Evolutionary conservation across 2,888 invertebrate species (phyloP).

Genomic region (Lottia scabra): DNA sequence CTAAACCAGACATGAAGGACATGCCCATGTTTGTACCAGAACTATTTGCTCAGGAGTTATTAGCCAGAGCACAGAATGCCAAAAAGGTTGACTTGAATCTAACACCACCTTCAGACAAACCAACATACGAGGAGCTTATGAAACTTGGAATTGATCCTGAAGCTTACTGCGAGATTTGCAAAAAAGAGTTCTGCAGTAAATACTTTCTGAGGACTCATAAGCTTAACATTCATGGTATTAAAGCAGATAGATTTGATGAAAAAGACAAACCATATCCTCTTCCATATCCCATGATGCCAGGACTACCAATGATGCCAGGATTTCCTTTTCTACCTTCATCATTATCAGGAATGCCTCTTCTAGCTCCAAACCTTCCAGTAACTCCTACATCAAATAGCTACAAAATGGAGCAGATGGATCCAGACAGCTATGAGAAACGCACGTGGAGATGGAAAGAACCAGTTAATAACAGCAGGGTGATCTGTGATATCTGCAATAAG

Average conservation of each 20-base stretch:
- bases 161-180: conserved; percentile 78
- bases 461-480: conserved; percentile 61
- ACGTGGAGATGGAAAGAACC: conserved; percentile 66
- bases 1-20: conserved; percentile 31
- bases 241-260: conserved; percentile 63
- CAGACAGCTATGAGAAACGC: conserved; percentile 44
- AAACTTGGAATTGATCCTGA: conserved; percentile 69
- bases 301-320: conserved; percentile 14
- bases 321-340: conserved; percentile 8
- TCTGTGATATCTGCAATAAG: conserved; percentile 68
- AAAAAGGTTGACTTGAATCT: conserved; percentile 26
- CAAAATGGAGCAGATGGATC: conserved; percentile 17
- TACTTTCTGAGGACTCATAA: conserved; percentile 97
- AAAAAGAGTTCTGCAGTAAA: conserved; percentile 97
- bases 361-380: background rate
- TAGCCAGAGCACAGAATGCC: conserved; percentile 29
- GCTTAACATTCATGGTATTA: conserved; percentile 96
- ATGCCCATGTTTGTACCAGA: conserved; percentile 32
- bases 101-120: conserved; percentile 41
- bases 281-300: conserved; percentile 3
- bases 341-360: background rate
- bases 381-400: background rate
- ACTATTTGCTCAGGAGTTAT: conserved; percentile 32
- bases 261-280: conserved; percentile 3
- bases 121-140: conserved; percentile 59